Evolutionary conservation across 2,113 vertebrate genomes (phyloP).

Genomic region (Gallinago media): DNA sequence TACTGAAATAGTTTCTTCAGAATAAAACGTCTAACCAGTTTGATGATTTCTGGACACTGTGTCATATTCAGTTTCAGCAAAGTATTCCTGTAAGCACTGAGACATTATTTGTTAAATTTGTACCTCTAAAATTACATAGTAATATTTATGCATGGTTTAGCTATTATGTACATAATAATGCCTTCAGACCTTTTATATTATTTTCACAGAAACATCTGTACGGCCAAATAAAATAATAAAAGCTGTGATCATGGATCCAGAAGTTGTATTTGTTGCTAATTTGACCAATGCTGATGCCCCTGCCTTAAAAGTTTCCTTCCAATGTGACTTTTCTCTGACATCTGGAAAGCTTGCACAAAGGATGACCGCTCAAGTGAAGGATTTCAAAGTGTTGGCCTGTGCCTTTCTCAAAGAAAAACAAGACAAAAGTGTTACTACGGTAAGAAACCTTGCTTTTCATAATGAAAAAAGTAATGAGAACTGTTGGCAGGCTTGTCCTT

Average conservation of each 20-base stretch:
- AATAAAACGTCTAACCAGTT: neutral
- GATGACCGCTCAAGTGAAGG: constrained; percentile 83
- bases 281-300: constrained; percentile 90
- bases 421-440: constrained; percentile 85
- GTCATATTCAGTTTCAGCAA: neutral
- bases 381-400: constrained; percentile 90
- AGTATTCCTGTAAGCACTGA: neutral
- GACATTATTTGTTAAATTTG: neutral
- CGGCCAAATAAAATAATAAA: constrained; percentile 75
- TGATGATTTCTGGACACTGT: neutral
- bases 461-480: neutral
- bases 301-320: constrained; percentile 88
- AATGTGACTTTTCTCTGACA: constrained; percentile 84
- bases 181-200: neutral
- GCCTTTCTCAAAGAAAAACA: constrained; percentile 86
- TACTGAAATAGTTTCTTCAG: neutral
- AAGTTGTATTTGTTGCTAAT: constrained; percentile 94
- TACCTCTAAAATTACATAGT: neutral
- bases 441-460: constrained; percentile 57
- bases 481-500: fast-evolving
- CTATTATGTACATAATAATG: neutral
- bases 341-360: constrained; percentile 72
- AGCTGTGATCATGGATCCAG: constrained; percentile 89
- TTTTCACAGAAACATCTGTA: constrained; percentile 59
- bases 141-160: neutral